Evolutionary conservation across 2,113 vertebrate genomes (phyloP).

Genomic region (Microcebus tavaratra): DNA sequence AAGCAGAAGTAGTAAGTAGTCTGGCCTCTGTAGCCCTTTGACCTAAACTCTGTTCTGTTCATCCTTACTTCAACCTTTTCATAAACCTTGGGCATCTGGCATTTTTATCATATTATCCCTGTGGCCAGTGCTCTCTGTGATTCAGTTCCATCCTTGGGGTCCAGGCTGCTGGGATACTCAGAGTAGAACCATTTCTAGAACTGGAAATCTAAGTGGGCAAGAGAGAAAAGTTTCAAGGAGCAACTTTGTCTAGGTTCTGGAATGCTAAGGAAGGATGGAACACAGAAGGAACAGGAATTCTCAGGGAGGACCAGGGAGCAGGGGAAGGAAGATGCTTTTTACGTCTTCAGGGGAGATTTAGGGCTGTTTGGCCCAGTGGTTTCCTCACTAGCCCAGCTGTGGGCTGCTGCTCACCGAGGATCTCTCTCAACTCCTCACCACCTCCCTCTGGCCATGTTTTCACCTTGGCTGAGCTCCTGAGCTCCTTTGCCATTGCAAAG

Average conservation of each 20-base stretch:
- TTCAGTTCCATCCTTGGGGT: background rate
- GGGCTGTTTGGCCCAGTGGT: background rate
- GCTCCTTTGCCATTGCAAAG: background rate
- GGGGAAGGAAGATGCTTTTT: background rate
- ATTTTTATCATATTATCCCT: background rate
- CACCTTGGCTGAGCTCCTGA: background rate
- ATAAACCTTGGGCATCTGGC: background rate
- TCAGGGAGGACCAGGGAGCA: background rate
- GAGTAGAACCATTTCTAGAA: background rate
- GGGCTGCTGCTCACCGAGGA: background rate
- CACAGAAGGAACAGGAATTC: background rate
- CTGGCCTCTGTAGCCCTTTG: background rate
- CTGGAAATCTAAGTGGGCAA: background rate
- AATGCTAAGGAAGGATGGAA: background rate
- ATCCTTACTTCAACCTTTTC: background rate
- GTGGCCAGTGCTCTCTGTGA: background rate
- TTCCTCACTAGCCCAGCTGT: background rate
- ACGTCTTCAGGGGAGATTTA: background rate
- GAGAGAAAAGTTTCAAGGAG: background rate
- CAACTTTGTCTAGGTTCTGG: background rate
- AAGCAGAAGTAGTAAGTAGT: background rate
- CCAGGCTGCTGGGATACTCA: background rate
- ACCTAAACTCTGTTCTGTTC: background rate
- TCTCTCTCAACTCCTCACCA: background rate
- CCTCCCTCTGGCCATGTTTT: background rate